These are phyloP conservation scores for Chiridota heheva DNA, from an alignment of 35 echinoderm and acorn worm species.

Conservation along the genomic window DNA sequence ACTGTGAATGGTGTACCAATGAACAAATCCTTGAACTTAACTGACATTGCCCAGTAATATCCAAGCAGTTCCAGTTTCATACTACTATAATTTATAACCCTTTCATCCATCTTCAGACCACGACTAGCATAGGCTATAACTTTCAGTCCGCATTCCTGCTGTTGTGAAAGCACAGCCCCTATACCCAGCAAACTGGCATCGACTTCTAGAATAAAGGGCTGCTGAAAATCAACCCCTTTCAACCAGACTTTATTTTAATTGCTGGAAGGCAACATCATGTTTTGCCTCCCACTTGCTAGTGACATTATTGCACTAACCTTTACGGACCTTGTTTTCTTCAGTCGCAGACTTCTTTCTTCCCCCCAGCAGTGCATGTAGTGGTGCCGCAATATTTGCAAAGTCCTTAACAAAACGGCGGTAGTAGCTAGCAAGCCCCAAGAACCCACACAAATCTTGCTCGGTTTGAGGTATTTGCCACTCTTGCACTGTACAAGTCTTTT, in stretches of 20 bases:
- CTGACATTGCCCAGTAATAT: conserved; percentile 10
- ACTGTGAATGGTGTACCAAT: conserved; percentile 24
- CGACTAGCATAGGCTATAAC: conserved; percentile 42
- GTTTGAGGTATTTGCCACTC: conserved; percentile 47
- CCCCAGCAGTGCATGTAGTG: conserved; percentile 41
- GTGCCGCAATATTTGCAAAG: conserved; percentile 54
- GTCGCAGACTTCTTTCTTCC: background rate
- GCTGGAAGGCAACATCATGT: conserved; percentile 44
- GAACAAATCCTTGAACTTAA: conserved; percentile 3
- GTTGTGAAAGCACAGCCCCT: conserved; percentile 48
- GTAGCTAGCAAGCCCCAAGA: conserved; percentile 55
- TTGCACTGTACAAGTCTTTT: conserved; percentile 17
- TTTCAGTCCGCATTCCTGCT: background rate
- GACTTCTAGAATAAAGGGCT: conserved; percentile 64
- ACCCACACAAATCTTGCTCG: conserved; percentile 33
- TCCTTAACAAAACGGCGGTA: conserved; percentile 47
- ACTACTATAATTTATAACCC: conserved; percentile 31
- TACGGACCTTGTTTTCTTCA: background rate
- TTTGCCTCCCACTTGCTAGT: background rate
- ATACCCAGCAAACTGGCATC: conserved; percentile 52
- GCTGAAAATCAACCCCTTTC: conserved; percentile 56
- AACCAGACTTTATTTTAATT: conserved; percentile 36
- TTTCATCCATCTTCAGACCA: background rate
- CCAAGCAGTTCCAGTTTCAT: conserved; percentile 48
- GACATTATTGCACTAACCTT: background rate